Base-by-base conservation (phyloP, 37 sponge, comb jelly and placozoan genomes). In the Cliona cf. orientalis region DNA sequence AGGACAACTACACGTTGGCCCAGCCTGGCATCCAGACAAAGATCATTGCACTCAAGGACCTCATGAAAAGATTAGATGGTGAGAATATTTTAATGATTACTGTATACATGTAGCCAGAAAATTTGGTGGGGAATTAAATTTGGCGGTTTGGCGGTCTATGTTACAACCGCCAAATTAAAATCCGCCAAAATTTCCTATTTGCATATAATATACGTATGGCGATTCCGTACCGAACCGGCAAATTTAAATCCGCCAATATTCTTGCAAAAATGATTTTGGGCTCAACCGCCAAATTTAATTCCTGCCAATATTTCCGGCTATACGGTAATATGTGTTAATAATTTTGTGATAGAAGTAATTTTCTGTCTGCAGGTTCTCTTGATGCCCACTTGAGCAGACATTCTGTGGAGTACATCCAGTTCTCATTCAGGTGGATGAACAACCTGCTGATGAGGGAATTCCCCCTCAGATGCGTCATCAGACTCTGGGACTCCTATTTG, bases 401-500 rank as follows among this genome's bases (percentile, higher is more conserved):
- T 46, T 58, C 67, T n/a, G 86, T 84, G 49, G 81, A 80, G 44
- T 80, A 80, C 71, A 74, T 84, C 34, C 85, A 90, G 75, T 84
- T 90, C 68, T 58, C 89, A 21, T 97, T 97, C 71, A 66, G 98
- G 0, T 97, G 98, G 98, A 89, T 97, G 86, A 97, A 97, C 77
- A 97, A 97, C 84, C 78, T 95, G 6, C 87, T 95, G 14, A 95
- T 92, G 91, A 74, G 98, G 56, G 98, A 97, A 76, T 80, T 97
- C 63, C 98, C 95, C 39, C 80, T 97, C 4, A 59, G 74, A 59
- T 85, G 88, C 71, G 85, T 90, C 36, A 93, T 95, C 46, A 58
- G 98, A 60, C 83, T 97, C 28, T 97, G 98, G 98, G 98, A 97
- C 90, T 94, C 95, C 19, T 94, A 97, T 81, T 82, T 90, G 42